Base-by-base conservation (phyloP, 2,888 invertebrate genomes). In the Caenorhabditis japonica region DNA sequence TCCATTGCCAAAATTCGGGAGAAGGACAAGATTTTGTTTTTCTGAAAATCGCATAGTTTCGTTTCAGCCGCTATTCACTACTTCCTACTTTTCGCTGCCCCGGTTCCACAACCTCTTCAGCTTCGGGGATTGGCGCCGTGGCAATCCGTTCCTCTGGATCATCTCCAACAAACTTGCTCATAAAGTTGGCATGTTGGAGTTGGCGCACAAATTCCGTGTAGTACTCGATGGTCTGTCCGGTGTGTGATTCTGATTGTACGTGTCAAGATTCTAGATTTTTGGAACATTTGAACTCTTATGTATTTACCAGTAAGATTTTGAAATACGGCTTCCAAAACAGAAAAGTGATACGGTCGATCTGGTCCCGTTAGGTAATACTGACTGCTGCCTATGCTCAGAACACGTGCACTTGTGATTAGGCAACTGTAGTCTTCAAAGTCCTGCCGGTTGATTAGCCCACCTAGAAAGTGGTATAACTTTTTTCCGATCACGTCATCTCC, bases 401-500 rank as follows among this genome's bases (percentile, higher is more conserved):
- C 64, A 13, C 44, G 7, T 8, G 74, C 56, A 30, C 47, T 15
- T n/a, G 62, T 69, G 3, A 74, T 62, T 47, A 69, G 61, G 23
- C 68, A 60, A 30, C 44, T 60, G 41, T 72, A 79, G 27, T 36
- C 52, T 21, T 76, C 72, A 17, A 79, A 33, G 46, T 79, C 79
- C 8, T 62, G 41, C 25, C 60, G 53, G 1, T 68, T 68, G 4
- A 79, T 55, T 4, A 77, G 43, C 2, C 74, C 77, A 30, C 76
- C 76, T 71, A 17, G 15, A 55, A 53, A n/a, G n/a, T 21, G 8
- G 23, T 25, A 5, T 12, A 43, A 3, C 15, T 23, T 5, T 13
- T 15, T 13, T 4, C 19, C 25, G 10, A 8, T 25, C 3, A 25
- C 1, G 12, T 10, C 3, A 2, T 10, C 1, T 8, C n/a, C 27